Percentiles rank a stretch among this genome's conserved stretches.
phyloP scores from a whole-genome alignment of 2,797 vertebrate species.

The Mustela erminea region DNA sequence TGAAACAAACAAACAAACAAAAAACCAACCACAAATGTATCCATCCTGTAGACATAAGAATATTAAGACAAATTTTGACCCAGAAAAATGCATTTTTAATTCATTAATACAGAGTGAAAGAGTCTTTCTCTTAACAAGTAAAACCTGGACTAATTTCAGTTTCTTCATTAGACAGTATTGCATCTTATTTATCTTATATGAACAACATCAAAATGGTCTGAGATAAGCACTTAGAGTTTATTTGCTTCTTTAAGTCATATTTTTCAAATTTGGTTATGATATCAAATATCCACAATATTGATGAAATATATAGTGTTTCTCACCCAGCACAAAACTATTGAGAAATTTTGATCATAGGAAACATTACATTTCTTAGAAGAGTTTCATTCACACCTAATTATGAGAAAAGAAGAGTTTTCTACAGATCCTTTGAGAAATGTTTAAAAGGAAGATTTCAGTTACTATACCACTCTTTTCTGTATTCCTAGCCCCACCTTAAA shows the following conservation, averaged over 20 bases:
- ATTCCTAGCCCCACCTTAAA: not conserved
- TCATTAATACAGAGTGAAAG: not conserved
- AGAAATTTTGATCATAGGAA: not conserved
- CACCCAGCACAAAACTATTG: not conserved
- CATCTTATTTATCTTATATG: not conserved
- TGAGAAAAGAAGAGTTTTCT: not conserved
- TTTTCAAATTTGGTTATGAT: not conserved
- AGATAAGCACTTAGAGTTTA: not conserved
- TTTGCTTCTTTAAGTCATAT: not conserved
- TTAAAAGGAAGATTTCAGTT: not conserved
- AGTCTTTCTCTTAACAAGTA: not conserved
- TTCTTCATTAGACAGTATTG: not conserved
- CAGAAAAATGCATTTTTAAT: not conserved
- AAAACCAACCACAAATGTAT: not conserved
- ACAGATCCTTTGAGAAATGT: not conserved
- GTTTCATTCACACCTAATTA: not conserved
- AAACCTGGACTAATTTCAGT: not conserved
- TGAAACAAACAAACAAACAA: not conserved
- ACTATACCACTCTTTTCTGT: not conserved
- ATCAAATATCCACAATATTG: not conserved
- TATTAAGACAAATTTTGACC: not conserved
- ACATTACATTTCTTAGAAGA: not conserved
- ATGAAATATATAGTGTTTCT: not conserved
- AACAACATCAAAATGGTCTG: not conserved
- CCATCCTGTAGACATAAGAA: not conserved